Percentiles rank a stretch among this genome's conserved stretches.
Evolutionary conservation across 2,797 vertebrate genomes (phyloP).

Genomic region (Crenichthys baileyi): DNA sequence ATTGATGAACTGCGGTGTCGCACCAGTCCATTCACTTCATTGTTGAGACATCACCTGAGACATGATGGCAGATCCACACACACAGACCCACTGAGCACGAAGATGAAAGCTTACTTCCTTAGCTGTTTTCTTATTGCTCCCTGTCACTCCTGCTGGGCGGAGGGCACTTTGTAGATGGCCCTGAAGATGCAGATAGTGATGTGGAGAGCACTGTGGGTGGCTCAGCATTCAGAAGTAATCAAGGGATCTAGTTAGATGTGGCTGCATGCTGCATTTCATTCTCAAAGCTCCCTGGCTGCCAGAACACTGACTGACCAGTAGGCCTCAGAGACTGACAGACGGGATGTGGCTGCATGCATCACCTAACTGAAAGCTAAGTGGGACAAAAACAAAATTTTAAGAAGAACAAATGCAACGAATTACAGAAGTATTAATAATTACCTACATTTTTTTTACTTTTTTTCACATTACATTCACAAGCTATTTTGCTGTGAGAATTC

Average conservation of each 20-base stretch:
- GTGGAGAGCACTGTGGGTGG: constrained; percentile 50
- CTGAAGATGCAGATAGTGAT: constrained; percentile 64
- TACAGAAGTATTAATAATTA: too few relatives aligned
- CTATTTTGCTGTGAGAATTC: too few relatives aligned
- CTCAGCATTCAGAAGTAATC: constrained; percentile 65
- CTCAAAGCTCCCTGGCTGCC: constrained; percentile 53
- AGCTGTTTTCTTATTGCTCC: constrained; percentile 63
- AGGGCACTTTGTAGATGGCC: constrained; percentile 65
- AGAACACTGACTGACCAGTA: constrained; percentile 57
- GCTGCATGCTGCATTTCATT: constrained; percentile 56
- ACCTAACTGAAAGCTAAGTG: constrained; percentile 29
- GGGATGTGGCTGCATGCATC: constrained; percentile 23
- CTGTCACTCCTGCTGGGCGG: constrained; percentile 57
- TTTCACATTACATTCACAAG: too few relatives aligned
- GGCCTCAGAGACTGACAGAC: constrained; percentile 38
- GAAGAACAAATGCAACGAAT: too few relatives aligned
- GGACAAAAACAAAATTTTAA: too few relatives aligned
- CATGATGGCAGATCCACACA: constrained; percentile 28
- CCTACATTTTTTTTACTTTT: too few relatives aligned
- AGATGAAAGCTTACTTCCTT: constrained; percentile 54
- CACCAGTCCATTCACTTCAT: constrained; percentile 61
- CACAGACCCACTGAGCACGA: constrained; percentile 46
- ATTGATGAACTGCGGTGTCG: constrained; percentile 63
- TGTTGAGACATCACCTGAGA: constrained; percentile 70
- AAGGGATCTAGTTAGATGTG: constrained; percentile 41